These are phyloP conservation scores for Stenolophus ochropezus DNA, from an alignment of 2,888 invertebrate species.

Conservation along the genomic window DNA sequence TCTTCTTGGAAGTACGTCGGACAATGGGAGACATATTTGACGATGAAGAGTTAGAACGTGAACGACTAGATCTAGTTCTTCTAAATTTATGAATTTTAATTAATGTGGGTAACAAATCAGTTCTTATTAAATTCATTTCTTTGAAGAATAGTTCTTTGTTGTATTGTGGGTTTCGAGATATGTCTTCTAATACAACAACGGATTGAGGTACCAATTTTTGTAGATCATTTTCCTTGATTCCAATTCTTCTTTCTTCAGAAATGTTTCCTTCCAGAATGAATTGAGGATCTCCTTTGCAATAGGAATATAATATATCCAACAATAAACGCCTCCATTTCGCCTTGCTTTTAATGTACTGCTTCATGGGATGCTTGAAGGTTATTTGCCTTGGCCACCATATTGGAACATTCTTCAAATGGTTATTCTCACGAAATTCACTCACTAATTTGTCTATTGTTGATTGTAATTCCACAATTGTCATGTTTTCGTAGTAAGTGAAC, in stretches of 20 bases:
- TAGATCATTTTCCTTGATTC: neutral
- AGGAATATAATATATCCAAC: neutral
- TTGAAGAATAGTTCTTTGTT: neutral
- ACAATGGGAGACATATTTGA: neutral
- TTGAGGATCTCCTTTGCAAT: neutral
- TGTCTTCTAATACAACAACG: neutral
- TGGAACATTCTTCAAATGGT: neutral
- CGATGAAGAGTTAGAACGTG: neutral
- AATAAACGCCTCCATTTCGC: neutral
- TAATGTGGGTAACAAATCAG: no score
- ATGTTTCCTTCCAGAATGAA: no score
- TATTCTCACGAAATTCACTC: neutral
- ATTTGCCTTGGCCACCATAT: neutral
- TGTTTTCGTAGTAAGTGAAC: neutral
- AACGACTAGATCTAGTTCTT: neutral
- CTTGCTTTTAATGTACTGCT: no score
- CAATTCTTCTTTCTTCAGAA: neutral
- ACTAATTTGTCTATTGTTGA: neutral
- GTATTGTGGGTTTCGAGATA: neutral
- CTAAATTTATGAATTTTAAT: neutral
- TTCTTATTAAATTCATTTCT: neutral
- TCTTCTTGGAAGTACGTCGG: no score
- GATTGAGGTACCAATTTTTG: neutral
- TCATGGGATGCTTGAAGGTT: neutral
- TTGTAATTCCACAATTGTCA: neutral